A percentile compares a stretch with the other conserved stretches of the same genome.
Conservation (phyloP, 1,140 invertebrate species). For the Lasioglossum albipes region DNA sequence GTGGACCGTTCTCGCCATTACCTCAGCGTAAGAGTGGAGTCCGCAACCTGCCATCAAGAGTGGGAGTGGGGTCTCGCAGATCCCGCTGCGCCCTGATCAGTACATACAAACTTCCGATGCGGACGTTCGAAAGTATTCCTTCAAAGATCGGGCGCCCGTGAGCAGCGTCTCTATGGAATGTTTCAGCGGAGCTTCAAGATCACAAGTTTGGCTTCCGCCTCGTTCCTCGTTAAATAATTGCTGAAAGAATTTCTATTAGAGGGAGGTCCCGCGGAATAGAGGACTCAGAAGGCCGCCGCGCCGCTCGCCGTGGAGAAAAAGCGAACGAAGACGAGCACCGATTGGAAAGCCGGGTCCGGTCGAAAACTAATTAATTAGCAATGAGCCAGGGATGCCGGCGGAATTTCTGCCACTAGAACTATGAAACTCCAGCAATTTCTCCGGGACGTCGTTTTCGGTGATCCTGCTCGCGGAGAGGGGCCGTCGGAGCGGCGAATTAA, state of each 20-base stretch:
- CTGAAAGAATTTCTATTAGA: conserved; percentile 40
- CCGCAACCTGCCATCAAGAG: too few relatives aligned
- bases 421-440: conserved; percentile 11
- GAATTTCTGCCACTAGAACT: conserved; percentile 38
- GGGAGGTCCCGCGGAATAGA: conserved; percentile 5
- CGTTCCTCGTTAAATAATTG: conserved; percentile 27
- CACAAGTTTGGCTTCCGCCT: conserved; percentile 16
- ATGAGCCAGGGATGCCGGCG: conserved; percentile 21
- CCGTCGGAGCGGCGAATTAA: not conserved
- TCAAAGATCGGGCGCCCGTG: conserved; percentile 3
- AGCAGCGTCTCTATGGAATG: not conserved
- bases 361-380: conserved; percentile 57
- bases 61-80: too few relatives aligned
- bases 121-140: conserved; percentile 17
- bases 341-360: not conserved
- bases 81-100: too few relatives aligned
- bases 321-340: not conserved
- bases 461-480: not conserved
- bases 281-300: not conserved
- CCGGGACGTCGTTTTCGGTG: conserved; percentile 6
- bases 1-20: too few relatives aligned
- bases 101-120: not conserved
- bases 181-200: not conserved
- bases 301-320: not conserved
- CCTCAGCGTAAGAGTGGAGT: too few relatives aligned